phyloP scores from a whole-genome alignment of 2,888 invertebrate species.

The Noctua janthe region DNA sequence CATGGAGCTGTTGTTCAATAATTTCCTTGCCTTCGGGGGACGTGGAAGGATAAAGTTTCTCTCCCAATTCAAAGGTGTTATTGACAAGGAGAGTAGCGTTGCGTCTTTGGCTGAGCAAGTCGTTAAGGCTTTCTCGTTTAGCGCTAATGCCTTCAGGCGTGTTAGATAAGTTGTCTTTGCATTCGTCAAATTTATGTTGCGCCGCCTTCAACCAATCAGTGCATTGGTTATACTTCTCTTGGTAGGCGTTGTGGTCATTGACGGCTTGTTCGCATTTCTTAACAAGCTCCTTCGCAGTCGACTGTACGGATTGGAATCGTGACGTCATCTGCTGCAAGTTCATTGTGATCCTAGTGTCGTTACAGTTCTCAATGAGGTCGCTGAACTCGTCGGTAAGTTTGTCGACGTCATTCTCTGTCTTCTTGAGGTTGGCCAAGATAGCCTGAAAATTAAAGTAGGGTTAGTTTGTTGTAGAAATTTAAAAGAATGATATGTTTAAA shows the following conservation, averaged over 20 bases:
- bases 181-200: constrained; percentile 93
- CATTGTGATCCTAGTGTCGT: constrained; percentile 96
- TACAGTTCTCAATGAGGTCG: constrained; percentile 95
- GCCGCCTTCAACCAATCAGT: constrained; percentile 95
- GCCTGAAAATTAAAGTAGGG: constrained; percentile 88
- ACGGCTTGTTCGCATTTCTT: constrained; percentile 98
- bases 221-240: constrained; percentile 96
- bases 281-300: constrained; percentile 96
- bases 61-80: constrained; percentile 96
- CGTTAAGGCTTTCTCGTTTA: constrained; percentile 93
- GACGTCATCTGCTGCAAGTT: constrained; percentile 97
- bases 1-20: constrained; percentile 95
- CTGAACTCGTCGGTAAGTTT: constrained; percentile 96
- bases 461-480: constrained; percentile 32
- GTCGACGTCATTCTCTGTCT: constrained; percentile 96
- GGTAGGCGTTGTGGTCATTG: constrained; percentile 94
- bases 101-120: constrained; percentile 93
- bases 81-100: constrained; percentile 94
- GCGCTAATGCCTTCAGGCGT: constrained; percentile 93
- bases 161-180: constrained; percentile 91
- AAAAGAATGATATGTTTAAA: constrained; percentile 72
- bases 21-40: constrained; percentile 96
- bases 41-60: constrained; percentile 96
- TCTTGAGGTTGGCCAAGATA: constrained; percentile 94
- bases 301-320: constrained; percentile 96